phyloP scores from a whole-genome alignment of 2,113 vertebrate species.

The Ictalurus punctatus region DNA sequence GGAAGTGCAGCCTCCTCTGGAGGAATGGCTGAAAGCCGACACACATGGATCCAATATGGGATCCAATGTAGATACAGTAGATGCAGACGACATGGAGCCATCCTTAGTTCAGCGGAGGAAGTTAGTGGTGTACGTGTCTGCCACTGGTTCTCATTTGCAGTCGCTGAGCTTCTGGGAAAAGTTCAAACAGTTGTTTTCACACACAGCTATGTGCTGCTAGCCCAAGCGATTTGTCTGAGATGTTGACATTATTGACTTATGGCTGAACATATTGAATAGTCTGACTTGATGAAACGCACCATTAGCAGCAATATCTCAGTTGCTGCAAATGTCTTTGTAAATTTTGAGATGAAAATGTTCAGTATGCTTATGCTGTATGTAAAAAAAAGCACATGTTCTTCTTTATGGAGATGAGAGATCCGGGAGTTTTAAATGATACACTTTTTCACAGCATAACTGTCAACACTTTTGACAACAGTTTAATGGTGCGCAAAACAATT shows the following conservation, averaged over 20 bases:
- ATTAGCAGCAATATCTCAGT: constrained; percentile 36
- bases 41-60: constrained; percentile 65
- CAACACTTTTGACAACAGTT: neutral
- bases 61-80: constrained; percentile 55
- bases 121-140: constrained; percentile 65
- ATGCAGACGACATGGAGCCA: constrained; percentile 64
- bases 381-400: neutral
- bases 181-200: constrained; percentile 48
- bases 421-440: neutral
- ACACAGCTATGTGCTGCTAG: constrained; percentile 40
- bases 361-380: neutral
- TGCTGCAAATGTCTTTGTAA: constrained; percentile 33
- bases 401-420: neutral
- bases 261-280: constrained; percentile 36
- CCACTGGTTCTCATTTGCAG: constrained; percentile 65
- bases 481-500: neutral
- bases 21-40: constrained; percentile 37
- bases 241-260: constrained; percentile 45
- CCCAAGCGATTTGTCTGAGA: constrained; percentile 47
- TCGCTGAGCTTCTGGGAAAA: constrained; percentile 47
- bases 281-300: constrained; percentile 20
- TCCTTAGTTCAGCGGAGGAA: constrained; percentile 69
- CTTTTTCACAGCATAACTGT: constrained; percentile 4
- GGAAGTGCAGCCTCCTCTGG: constrained; percentile 27
- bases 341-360: neutral